Base-by-base conservation (phyloP, 2,113 vertebrate genomes). In the Taxidea taxus region DNA sequence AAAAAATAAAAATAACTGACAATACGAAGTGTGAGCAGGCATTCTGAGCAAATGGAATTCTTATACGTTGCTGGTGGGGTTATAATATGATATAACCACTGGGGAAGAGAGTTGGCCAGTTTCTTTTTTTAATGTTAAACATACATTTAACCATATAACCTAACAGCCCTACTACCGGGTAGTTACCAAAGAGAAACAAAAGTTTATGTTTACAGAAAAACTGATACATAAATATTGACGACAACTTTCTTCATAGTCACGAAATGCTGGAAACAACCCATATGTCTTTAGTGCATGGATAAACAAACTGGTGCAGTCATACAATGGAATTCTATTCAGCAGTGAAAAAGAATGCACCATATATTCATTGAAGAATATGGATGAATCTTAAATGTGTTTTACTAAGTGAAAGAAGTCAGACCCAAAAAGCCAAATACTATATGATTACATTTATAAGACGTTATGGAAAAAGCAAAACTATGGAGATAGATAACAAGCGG, bases 151-250 rank as follows among this genome's bases (percentile, higher is more conserved):
- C 1, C 31, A 78, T 90, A 20, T 74, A 34, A 91, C 47, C 21
- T 44, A 95, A 37, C 2, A 62, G 39, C 77, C 37, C 27, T 15
- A 37, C n/a, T 75, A 13, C 16, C 29, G 70, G 60, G 23, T 90
- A 54, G 95, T 97, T 90, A 51, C 14, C 18, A 23, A 97, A 83
- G 12, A 75, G 58, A 91, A 64, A 92, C 12, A 89, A 78, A 95
- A 94, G 31, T 34, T 85, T 80, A 27, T 75, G 37, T 80, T 87
- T 80, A 81, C 47, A 68, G 44, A 72, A 78, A 91, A 92, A 64
- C 58, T 25, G 82, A 7, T 37, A 37, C 18, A 74, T 60, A 44
- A 89, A 83, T 96, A 90, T 72, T 91, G 82, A 60, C 37, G 64
- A 29, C 31, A 87, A 68, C n/a, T 89, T 91, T 64, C 83, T 58